Conservation (phyloP, 2,113 vertebrate species). For the Aegotheles bennettii region DNA sequence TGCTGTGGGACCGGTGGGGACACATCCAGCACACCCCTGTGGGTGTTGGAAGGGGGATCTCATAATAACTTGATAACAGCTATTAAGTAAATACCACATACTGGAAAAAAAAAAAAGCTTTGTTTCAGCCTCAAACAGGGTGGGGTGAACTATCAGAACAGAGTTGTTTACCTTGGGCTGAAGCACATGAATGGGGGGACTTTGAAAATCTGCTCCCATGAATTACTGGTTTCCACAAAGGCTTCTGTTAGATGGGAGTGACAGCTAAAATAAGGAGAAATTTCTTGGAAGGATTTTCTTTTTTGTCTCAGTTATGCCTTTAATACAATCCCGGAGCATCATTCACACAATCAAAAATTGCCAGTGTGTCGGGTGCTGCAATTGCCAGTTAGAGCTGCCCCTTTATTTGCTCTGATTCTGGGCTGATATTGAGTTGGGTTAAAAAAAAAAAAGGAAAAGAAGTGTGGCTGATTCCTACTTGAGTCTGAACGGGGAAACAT, state of each 20-base stretch:
- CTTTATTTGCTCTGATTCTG: not conserved
- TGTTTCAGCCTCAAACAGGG: conserved; percentile 16
- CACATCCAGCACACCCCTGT: not conserved
- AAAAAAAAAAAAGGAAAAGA: not conserved
- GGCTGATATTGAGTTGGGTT: not conserved
- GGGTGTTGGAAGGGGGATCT: not conserved
- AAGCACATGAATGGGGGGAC: not conserved
- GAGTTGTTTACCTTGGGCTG: conserved; percentile 42
- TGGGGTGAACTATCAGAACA: conserved; percentile 15
- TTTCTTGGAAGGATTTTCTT: conserved; percentile 1
- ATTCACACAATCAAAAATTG: conserved; percentile 7
- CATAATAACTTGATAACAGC: conserved; percentile 31
- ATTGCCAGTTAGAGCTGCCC: not conserved
- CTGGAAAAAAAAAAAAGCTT: conserved; percentile 5
- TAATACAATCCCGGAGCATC: not conserved
- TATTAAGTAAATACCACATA: conserved; percentile 26
- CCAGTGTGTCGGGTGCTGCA: not conserved
- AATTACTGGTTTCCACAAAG: not conserved
- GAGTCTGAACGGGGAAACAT: not conserved
- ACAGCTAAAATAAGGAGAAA: conserved; percentile 16
- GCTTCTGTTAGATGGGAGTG: not conserved
- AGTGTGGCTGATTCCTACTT: not conserved
- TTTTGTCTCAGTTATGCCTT: not conserved
- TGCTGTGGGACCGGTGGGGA: not conserved
- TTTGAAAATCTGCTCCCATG: conserved; percentile 3